Evolutionary conservation across 2,113 vertebrate species (phyloP), one percentile per base, ranked within the genome.

Genomic region (Labeo catla): DNA sequence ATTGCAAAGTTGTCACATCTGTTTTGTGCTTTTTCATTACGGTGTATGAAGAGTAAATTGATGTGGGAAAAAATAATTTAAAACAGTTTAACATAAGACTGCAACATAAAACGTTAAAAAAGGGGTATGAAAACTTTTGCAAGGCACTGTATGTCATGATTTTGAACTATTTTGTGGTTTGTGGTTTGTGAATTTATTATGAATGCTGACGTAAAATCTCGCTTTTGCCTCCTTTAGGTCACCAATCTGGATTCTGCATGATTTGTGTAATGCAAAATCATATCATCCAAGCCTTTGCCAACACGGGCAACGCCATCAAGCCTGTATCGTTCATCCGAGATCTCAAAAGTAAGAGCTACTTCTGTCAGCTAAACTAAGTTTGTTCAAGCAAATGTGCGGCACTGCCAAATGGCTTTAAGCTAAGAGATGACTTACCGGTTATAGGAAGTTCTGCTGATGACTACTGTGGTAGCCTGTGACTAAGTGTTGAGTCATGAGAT

Each of bases 241-340:
- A 95, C 90, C 97, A 98, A 21, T 95, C 96, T 8, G 95, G 96
- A 88, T 99, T 99, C 88, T 99, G 98, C 87, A 99, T 99, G 98
- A 95, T 99, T 86, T 99, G 98, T 11, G 52, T 98, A 39, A 98
- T 99, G 98, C 97, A 99, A 95, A 98, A 98, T 91, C 98, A 99
- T 83, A 93, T 95, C 12, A 95, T 97, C 86, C 97, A 99, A 93
- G 96, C 97, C 89, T 99, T 99, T 49, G 97, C 95, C 89, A 99
- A 98, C 95, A 98, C 97, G 0, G 97, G 97, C 88, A 98, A 97
- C 0, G 94, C 95, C 85, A 99, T 99, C 95, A 97, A 98, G 90
- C 98, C 98, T 0, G 90, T 97, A 80, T 96, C 97, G 92, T 97
- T 99, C 93, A 96, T 99, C 93, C 93, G 96, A 85, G 96, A 99